Evolutionary conservation across 2,113 vertebrate genomes (phyloP).

Genomic region (Edolisoma coerulescens): DNA sequence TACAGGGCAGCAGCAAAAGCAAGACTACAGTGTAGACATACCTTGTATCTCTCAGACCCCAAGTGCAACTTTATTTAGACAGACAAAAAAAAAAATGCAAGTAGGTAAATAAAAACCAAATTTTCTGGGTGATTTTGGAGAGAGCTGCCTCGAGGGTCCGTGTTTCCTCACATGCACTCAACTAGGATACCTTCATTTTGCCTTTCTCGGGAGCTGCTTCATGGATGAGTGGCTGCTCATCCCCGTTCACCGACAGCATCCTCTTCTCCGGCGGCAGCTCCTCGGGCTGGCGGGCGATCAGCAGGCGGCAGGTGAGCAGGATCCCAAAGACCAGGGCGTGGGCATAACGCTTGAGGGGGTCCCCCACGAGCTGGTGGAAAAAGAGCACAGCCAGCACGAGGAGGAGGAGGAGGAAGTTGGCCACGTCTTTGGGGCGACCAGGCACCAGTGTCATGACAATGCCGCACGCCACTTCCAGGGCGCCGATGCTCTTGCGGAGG

Average conservation of each 20-base stretch:
- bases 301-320: slow-evolving; percentile 93
- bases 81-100: slow-evolving; percentile 13
- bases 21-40: slow-evolving; percentile 41
- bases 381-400: slow-evolving; percentile 94
- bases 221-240: slow-evolving; percentile 62
- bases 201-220: slow-evolving; percentile 83
- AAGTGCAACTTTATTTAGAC: slow-evolving; percentile 63
- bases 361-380: slow-evolving; percentile 96
- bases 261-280: slow-evolving; percentile 85
- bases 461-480: slow-evolving; percentile 91
- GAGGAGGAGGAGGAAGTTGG: slow-evolving; percentile 94
- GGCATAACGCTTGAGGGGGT: slow-evolving; percentile 95
- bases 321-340: slow-evolving; percentile 97
- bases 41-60: slow-evolving; percentile 47
- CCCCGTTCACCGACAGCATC: slow-evolving; percentile 72
- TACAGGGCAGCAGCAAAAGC: slow-evolving; percentile 48
- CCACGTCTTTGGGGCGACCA: slow-evolving; percentile 92
- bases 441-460: slow-evolving; percentile 94
- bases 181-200: slow-evolving; percentile 95
- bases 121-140: slow-evolving; percentile 53
- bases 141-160: slow-evolving; percentile 65
- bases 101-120: slow-evolving; percentile 39
- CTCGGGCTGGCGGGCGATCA: slow-evolving; percentile 92
- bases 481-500: slow-evolving; percentile 93
- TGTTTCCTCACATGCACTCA: slow-evolving; percentile 15